These are phyloP conservation scores for Sceloporus tristichus DNA, from an alignment of 2,113 vertebrate genomes.

Conservation along the genomic window DNA sequence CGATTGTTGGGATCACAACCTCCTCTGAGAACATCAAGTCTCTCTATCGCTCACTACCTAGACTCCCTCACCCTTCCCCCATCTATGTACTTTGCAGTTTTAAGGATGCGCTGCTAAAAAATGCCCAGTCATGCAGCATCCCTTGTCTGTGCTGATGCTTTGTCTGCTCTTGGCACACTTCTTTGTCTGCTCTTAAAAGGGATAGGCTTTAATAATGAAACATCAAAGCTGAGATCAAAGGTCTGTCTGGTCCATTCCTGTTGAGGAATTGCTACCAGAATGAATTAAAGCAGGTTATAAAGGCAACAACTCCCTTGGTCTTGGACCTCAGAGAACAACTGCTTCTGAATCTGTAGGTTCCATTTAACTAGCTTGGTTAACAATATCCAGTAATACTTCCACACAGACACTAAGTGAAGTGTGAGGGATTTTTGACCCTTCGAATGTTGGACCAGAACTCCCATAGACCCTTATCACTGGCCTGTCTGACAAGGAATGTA, in stretches of 20 bases:
- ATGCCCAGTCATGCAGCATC: not conserved
- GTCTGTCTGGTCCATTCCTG: not conserved
- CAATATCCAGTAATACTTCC: not conserved
- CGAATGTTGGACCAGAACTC: too few species aligned
- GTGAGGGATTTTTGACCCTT: not conserved
- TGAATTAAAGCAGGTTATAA: not conserved
- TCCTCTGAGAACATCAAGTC: not conserved
- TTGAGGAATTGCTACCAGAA: not conserved
- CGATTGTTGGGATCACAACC: not conserved
- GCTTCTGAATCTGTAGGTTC: not conserved
- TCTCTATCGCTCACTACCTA: not conserved
- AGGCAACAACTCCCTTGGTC: not conserved
- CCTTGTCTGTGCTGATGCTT: not conserved
- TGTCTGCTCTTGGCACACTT: not conserved
- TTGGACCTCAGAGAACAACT: not conserved
- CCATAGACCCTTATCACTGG: too few species aligned
- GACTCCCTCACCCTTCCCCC: too few species aligned
- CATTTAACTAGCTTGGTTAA: not conserved
- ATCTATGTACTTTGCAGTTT: not conserved
- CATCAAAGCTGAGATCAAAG: not conserved
- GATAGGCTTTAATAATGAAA: not conserved
- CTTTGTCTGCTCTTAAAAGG: not conserved
- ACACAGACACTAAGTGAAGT: not conserved
- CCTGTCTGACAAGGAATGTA: too few species aligned
- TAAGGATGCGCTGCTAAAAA: not conserved